These are phyloP conservation scores for Haliclona indistincta DNA, from an alignment of 37 sponge, comb jelly and placozoan genomes.

Conservation along the genomic window DNA sequence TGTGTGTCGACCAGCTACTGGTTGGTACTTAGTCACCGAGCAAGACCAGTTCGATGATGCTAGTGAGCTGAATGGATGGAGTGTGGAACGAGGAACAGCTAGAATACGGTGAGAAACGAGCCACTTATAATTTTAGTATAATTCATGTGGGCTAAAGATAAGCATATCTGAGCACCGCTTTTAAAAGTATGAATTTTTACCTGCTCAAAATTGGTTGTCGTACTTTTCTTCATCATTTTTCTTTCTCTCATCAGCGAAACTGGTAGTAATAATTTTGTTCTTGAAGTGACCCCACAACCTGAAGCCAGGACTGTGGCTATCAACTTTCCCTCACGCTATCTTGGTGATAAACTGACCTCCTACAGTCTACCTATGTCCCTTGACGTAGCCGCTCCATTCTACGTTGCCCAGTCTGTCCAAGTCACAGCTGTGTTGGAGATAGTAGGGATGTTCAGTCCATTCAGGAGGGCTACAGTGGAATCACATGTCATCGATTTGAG, in stretches of 20 bases:
- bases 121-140: neutral
- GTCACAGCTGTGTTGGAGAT: too few relatives aligned
- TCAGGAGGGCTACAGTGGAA: too few relatives aligned
- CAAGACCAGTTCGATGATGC: constrained; percentile 8
- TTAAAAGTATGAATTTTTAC: too few relatives aligned
- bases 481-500: too few relatives aligned
- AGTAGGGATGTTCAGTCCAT: neutral
- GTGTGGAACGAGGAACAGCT: constrained; percentile 4
- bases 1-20: constrained; percentile 37
- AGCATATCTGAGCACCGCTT: too few relatives aligned
- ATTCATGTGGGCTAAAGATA: too few relatives aligned
- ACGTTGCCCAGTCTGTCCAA: too few relatives aligned
- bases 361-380: constrained; percentile 49
- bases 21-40: constrained; percentile 64
- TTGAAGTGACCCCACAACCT: too few relatives aligned
- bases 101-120: neutral
- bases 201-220: too few relatives aligned
- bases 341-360: constrained; percentile 70
- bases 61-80: constrained; percentile 15
- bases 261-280: too few relatives aligned
- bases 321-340: constrained; percentile 45
- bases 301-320: constrained; percentile 6
- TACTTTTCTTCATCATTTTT: too few relatives aligned
- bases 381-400: constrained; percentile 1
- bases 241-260: too few relatives aligned